Conservation (phyloP, 2,888 invertebrate genomes). For the Lithophane ornitopus region DNA sequence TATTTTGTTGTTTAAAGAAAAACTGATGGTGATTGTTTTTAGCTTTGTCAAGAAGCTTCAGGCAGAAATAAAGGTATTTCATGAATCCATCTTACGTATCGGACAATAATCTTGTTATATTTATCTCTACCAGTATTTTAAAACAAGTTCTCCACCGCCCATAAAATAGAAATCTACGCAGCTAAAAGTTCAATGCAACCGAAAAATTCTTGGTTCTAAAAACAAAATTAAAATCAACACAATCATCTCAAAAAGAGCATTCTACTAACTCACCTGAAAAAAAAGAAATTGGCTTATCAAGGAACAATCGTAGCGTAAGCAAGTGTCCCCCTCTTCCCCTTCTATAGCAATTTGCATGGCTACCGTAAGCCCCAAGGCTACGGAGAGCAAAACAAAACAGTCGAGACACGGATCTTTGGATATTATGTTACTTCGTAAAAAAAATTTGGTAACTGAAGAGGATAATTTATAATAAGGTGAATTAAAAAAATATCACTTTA, state of each 20-base stretch:
- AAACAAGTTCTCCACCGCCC: background rate
- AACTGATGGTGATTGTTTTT: background rate
- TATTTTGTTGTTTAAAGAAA: background rate
- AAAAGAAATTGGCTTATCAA: constrained; percentile 60
- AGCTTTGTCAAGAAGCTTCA: background rate
- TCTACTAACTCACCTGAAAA: constrained; percentile 57
- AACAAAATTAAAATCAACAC: background rate
- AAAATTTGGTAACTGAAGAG: background rate
- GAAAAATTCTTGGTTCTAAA: background rate
- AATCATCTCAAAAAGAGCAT: constrained; percentile 33
- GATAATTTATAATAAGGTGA: constrained; percentile 15
- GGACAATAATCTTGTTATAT: background rate
- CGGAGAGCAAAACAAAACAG: constrained; percentile 51
- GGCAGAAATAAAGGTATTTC: too few relatives aligned
- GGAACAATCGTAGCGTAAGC: constrained; percentile 64
- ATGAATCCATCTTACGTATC: background rate
- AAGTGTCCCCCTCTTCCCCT: constrained; percentile 51
- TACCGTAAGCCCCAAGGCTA: constrained; percentile 54
- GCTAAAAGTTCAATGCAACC: background rate
- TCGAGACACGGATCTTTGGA: constrained; percentile 24
- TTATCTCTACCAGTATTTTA: background rate
- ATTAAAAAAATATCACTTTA: background rate
- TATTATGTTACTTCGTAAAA: constrained; percentile 37
- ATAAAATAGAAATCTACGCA: background rate
- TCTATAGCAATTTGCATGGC: constrained; percentile 65